Percentiles rank a stretch among this genome's conserved stretches.
These are phyloP conservation scores for Polypedilum vanderplanki DNA, from an alignment of 1,140 invertebrate genomes.

Conservation along the genomic window DNA sequence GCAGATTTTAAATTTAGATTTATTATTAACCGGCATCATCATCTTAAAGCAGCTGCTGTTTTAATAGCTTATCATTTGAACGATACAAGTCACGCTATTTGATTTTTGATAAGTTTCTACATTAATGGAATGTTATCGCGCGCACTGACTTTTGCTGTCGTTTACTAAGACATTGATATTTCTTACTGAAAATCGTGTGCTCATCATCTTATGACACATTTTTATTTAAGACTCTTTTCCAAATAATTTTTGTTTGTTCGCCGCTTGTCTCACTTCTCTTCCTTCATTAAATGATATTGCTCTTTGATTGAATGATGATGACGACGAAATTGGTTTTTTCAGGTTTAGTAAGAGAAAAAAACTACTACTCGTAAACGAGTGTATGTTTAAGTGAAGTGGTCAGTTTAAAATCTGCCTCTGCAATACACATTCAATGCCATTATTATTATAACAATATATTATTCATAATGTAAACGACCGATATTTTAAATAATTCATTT, in stretches of 20 bases:
- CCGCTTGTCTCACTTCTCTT: conserved; percentile 4
- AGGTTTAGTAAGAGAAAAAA: not conserved
- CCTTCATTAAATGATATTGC: not conserved
- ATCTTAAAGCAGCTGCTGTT: conserved; percentile 5
- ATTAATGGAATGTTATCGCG: conserved; percentile 11
- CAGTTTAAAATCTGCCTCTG: too few relatives aligned
- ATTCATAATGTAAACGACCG: conserved; percentile 4
- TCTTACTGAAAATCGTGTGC: not conserved
- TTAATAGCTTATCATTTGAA: conserved; percentile 15
- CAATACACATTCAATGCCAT: too few relatives aligned
- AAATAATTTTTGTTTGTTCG: conserved; percentile 9
- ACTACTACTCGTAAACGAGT: too few relatives aligned
- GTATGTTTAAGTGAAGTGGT: too few relatives aligned
- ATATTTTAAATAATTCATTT: conserved; percentile 15
- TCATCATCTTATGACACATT: conserved; percentile 18
- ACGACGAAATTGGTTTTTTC: not conserved
- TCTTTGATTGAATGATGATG: not conserved
- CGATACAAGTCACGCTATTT: conserved; percentile 11
- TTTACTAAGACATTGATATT: conserved; percentile 14
- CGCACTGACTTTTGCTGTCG: not conserved
- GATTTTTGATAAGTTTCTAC: conserved; percentile 13
- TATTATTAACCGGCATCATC: not conserved
- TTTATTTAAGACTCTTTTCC: not conserved
- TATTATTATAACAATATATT: not conserved
- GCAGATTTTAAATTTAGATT: not conserved